A percentile compares a stretch with the other conserved stretches of the same genome.
phyloP scores from a whole-genome alignment of 2,888 invertebrate species.

The Cryptophagus acutangulus region DNA sequence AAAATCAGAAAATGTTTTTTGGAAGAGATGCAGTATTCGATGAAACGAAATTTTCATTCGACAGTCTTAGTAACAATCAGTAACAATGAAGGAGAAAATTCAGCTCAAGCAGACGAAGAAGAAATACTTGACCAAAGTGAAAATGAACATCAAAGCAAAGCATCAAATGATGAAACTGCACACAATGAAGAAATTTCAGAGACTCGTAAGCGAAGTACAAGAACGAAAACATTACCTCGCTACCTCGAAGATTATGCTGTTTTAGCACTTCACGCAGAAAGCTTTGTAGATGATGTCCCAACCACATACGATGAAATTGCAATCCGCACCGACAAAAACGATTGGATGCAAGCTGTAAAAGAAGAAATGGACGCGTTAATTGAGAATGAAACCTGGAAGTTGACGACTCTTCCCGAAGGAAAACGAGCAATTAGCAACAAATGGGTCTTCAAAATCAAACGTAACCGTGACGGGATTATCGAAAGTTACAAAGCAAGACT shows the following conservation, averaged over 20 bases:
- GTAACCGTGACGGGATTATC: no score
- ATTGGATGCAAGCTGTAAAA: slow-evolving; percentile 23
- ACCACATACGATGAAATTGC: slow-evolving; percentile 11
- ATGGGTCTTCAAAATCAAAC: no score
- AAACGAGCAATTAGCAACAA: slow-evolving; percentile 19
- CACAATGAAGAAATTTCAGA: no score
- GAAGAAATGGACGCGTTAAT: slow-evolving; percentile 24
- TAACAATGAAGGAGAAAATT: no score
- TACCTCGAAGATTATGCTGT: slow-evolving; percentile 4
- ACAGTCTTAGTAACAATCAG: no score
- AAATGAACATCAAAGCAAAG: no score
- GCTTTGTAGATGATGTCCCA: slow-evolving; percentile 19
- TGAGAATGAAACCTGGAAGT: slow-evolving; percentile 24
- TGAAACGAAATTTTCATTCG: no score
- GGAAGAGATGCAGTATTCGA: slow-evolving; percentile 3
- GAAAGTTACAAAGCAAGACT: no score
- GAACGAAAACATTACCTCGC: background rate
- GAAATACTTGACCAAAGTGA: no score
- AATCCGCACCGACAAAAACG: slow-evolving; percentile 1
- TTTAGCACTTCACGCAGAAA: slow-evolving; percentile 6
- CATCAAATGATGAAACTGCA: no score
- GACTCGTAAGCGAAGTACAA: no score
- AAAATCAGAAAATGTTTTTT: slow-evolving; percentile 2
- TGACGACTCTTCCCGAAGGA: slow-evolving; percentile 16
- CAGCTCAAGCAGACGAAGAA: no score